Percentiles rank a stretch among this genome's conserved stretches.
Evolutionary conservation across 2,113 vertebrate species (phyloP).

Genomic region (Acanthisitta chloris): DNA sequence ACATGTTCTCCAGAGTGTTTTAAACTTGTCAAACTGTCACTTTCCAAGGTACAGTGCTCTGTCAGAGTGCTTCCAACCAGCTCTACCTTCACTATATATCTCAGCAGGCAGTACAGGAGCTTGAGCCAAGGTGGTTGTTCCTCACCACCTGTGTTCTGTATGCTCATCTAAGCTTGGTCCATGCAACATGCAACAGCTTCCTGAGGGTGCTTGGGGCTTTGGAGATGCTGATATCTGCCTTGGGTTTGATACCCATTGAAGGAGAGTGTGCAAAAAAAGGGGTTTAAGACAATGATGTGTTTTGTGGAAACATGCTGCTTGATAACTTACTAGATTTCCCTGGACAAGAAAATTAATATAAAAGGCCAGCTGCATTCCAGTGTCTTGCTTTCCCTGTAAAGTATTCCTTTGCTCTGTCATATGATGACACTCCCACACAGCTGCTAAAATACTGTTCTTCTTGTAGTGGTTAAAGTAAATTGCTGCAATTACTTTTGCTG

Average conservation of each 20-base stretch:
- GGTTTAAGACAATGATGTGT: not conserved
- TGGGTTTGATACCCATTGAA: not conserved
- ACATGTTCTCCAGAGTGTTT: not conserved
- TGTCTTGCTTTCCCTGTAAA: conserved; percentile 37
- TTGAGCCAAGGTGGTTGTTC: not conserved
- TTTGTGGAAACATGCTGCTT: conserved; percentile 37
- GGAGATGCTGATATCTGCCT: not conserved
- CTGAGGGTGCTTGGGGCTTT: not conserved
- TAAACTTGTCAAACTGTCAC: not conserved
- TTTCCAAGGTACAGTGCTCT: not conserved
- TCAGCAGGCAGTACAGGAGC: not conserved
- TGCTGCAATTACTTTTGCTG: conserved; percentile 71
- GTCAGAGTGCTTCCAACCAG: not conserved
- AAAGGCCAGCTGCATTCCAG: conserved; percentile 46
- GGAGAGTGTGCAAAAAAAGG: not conserved
- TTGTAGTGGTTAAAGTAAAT: conserved; percentile 68
- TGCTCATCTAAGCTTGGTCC: not conserved
- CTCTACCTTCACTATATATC: not conserved
- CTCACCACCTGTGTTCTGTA: not conserved
- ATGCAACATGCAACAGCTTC: not conserved
- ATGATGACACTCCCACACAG: conserved; percentile 64
- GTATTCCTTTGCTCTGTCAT: conserved; percentile 57
- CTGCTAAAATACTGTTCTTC: conserved; percentile 44
- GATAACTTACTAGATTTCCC: conserved; percentile 18
- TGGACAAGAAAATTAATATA: conserved; percentile 50